Evolutionary conservation across 2,113 vertebrate species (phyloP).

Genomic region (Polypterus senegalus): DNA sequence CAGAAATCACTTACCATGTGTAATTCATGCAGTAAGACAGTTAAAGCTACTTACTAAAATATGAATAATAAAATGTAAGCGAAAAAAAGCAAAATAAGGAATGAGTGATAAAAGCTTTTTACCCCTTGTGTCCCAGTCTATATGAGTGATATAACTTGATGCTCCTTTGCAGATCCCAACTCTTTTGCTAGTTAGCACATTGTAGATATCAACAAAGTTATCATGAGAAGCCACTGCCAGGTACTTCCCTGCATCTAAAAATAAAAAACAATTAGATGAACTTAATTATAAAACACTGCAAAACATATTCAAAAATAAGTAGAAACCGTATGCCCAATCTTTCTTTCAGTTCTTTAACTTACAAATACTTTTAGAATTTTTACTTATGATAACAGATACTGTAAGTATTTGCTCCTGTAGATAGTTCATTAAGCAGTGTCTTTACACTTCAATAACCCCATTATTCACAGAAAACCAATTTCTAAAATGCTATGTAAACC

Average conservation of each 20-base stretch:
- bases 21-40: no score
- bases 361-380: no score
- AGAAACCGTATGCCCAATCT: background rate
- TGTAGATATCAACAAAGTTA: slow-evolving; percentile 95
- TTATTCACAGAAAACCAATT: no score
- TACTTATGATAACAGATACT: no score
- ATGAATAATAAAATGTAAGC: slow-evolving; percentile 1
- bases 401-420: no score
- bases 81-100: background rate
- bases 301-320: slow-evolving; percentile 8
- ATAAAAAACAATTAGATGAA: background rate
- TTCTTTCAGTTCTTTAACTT: no score
- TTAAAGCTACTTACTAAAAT: background rate
- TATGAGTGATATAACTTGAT: slow-evolving; percentile 82
- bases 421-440: no score
- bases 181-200: slow-evolving; percentile 88
- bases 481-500: no score
- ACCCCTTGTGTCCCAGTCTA: slow-evolving; percentile 96
- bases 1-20: no score
- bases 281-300: no score
- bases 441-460: no score
- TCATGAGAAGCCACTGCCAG: slow-evolving; percentile 95
- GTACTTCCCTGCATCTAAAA: slow-evolving; percentile 82
- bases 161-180: slow-evolving; percentile 93
- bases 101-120: background rate